Conservation (phyloP, 64 coral and sea anemone species). For the Montipora cactus region DNA sequence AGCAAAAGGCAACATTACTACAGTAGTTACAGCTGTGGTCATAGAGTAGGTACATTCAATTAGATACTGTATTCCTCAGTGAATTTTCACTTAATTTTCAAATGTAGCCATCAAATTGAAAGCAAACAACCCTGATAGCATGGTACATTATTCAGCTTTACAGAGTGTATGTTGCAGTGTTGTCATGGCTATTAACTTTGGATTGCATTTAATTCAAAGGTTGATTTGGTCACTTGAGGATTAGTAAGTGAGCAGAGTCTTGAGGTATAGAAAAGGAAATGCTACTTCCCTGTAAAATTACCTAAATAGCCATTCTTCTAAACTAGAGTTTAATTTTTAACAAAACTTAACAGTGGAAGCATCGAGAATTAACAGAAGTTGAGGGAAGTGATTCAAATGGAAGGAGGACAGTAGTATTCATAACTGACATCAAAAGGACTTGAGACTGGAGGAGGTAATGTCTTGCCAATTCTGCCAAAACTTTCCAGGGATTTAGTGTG, state of each 20-base stretch:
- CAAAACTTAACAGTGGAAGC: conserved; percentile 62
- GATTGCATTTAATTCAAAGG: conserved; percentile 53
- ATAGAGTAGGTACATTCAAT: not conserved
- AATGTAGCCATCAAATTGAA: too few relatives aligned
- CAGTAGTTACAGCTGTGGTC: too few relatives aligned
- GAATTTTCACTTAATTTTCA: too few relatives aligned
- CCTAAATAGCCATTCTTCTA: not conserved
- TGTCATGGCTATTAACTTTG: conserved; percentile 39
- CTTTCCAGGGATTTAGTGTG: not conserved
- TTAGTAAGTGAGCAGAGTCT: conserved; percentile 49
- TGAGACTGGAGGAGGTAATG: conserved; percentile 17
- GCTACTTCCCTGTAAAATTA: not conserved
- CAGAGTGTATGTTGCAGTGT: not conserved
- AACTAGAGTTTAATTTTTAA: conserved; percentile 64
- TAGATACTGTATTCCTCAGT: too few relatives aligned
- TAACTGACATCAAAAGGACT: conserved; percentile 20
- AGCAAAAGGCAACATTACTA: too few relatives aligned
- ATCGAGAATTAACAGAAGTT: conserved; percentile 35
- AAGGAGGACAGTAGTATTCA: conserved; percentile 14
- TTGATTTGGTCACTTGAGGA: conserved; percentile 53
- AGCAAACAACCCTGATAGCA: not conserved
- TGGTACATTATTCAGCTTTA: conserved; percentile 11
- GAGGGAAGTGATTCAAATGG: conserved; percentile 18
- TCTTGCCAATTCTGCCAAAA: not conserved
- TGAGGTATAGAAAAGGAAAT: conserved; percentile 29